phyloP scores from a whole-genome alignment of 1,140 invertebrate genomes.

The Hycleus cichorii region DNA sequence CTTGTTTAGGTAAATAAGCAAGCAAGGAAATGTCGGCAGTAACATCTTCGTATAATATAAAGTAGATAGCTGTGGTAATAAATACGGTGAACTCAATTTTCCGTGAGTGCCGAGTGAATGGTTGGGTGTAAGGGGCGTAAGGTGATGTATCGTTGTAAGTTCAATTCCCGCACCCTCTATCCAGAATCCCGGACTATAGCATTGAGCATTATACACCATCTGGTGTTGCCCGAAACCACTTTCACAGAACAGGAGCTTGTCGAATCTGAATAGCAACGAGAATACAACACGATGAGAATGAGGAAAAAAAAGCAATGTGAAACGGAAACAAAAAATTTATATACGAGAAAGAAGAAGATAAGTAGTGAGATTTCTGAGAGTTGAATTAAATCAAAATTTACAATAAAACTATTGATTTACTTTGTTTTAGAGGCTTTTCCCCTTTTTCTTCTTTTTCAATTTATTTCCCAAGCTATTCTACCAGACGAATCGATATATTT shows the following conservation, averaged over 20 bases:
- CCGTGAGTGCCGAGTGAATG: slow-evolving; percentile 29
- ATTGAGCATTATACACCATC: slow-evolving; percentile 24
- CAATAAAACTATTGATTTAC: no score
- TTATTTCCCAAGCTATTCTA: no score
- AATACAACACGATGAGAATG: no score
- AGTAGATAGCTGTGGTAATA: slow-evolving; percentile 30
- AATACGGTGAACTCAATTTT: slow-evolving; percentile 35
- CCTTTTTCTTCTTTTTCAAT: slow-evolving; percentile 47
- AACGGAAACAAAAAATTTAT: no score
- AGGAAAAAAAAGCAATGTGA: no score
- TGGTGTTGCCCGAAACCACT: slow-evolving; percentile 25
- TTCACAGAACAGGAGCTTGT: slow-evolving; percentile 17
- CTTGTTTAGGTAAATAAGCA: slow-evolving; percentile 2
- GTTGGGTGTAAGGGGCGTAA: slow-evolving; percentile 3
- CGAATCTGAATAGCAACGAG: no score
- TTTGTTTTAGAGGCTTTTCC: slow-evolving; percentile 51
- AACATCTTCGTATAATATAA: slow-evolving; percentile 26
- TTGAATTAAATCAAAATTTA: no score
- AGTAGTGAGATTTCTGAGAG: no score
- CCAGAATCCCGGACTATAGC: slow-evolving; percentile 20
- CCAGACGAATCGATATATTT: no score
- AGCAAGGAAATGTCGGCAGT: slow-evolving; percentile 10
- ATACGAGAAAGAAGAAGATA: no score
- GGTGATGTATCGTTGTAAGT: slow-evolving; percentile 24
- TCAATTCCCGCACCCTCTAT: slow-evolving; percentile 19